phyloP scores from a whole-genome alignment of 2,797 vertebrate species.

The Novumbra hubbsi region DNA sequence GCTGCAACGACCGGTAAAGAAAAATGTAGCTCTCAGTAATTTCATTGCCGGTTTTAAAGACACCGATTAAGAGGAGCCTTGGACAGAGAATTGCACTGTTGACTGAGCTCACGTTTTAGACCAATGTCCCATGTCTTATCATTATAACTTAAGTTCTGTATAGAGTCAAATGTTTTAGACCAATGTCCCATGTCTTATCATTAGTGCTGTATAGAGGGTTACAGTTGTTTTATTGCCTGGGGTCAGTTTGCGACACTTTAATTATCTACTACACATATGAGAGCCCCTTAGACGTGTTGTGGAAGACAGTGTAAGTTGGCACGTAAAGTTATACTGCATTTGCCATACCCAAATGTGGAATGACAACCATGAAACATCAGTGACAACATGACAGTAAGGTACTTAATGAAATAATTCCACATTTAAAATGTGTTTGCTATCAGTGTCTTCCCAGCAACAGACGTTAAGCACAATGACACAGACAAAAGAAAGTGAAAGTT shows the following conservation, averaged over 20 bases:
- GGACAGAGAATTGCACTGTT: not conserved
- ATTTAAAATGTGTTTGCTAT: slow-evolving; percentile 44
- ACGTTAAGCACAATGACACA: slow-evolving; percentile 50
- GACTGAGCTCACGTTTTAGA: not conserved
- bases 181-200: not conserved
- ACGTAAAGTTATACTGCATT: slow-evolving; percentile 3
- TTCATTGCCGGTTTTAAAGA: no score
- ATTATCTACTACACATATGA: not conserved
- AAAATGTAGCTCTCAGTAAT: no score
- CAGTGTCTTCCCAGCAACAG: slow-evolving; percentile 52
- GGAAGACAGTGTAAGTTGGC: not conserved
- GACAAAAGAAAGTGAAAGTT: slow-evolving; percentile 44
- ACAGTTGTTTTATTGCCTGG: not conserved
- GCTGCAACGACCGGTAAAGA: no score
- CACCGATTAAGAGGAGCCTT: no score
- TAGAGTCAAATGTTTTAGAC: not conserved
- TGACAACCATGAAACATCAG: slow-evolving; percentile 53
- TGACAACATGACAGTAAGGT: slow-evolving; percentile 63
- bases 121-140: not conserved
- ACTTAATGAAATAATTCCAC: slow-evolving; percentile 68
- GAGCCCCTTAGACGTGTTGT: not conserved
- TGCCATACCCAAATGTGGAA: slow-evolving; percentile 48
- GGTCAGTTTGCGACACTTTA: not conserved
- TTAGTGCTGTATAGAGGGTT: not conserved
- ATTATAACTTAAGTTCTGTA: not conserved